Evolutionary conservation across 1,140 invertebrate species (phyloP).

Genomic region (Ceratosolen fusciceps): DNA sequence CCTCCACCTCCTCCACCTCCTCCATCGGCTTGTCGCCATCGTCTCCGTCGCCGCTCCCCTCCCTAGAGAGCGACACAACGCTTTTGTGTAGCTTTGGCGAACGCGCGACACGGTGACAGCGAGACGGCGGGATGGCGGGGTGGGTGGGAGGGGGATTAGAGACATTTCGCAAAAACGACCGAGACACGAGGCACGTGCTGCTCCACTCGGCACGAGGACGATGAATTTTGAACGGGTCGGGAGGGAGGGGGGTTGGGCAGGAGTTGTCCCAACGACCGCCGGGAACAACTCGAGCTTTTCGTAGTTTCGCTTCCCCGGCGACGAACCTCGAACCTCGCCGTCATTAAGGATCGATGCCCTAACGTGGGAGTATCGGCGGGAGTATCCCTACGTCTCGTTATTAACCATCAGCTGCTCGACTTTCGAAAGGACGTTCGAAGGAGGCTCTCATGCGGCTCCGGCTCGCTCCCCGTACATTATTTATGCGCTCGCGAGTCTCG

Average conservation of each 20-base stretch:
- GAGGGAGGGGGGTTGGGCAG: background rate
- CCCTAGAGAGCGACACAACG: background rate
- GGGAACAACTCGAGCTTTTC: background rate
- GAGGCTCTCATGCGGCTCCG: too few species aligned
- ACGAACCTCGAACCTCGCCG: too few species aligned
- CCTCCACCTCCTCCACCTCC: too few species aligned
- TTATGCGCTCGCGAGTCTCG: too few species aligned
- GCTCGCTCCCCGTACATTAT: too few species aligned
- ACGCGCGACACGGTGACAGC: background rate
- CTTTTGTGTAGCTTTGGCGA: too few species aligned
- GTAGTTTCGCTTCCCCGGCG: too few species aligned
- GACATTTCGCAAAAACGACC: slow-evolving; percentile 2
- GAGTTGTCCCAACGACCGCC: background rate
- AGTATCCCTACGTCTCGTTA: too few species aligned
- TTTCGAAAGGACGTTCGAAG: too few species aligned
- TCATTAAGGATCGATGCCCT: too few species aligned
- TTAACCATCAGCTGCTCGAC: too few species aligned
- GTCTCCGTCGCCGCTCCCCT: background rate
- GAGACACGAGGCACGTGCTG: background rate
- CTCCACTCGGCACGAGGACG: background rate
- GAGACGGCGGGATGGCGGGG: background rate
- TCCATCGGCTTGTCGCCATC: background rate
- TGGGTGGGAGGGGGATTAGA: background rate
- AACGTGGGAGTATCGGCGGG: too few species aligned
- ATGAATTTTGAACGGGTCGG: background rate